Base-by-base conservation (phyloP, 2,888 invertebrate species). In the Mythimna pallens region DNA sequence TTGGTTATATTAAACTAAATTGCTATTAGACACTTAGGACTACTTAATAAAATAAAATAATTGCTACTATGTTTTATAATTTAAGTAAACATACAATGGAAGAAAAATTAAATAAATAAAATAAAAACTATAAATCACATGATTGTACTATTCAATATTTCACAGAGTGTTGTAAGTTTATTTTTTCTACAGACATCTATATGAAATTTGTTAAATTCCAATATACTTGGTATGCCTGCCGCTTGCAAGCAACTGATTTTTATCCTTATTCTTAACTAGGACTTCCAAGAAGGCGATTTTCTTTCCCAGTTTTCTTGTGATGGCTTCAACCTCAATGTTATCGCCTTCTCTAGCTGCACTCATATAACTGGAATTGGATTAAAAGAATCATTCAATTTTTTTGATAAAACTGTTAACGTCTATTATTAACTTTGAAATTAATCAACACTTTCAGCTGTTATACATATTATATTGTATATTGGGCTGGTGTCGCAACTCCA, bases 221-320 rank as follows among this genome's bases (percentile, higher is more conserved):
- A 95, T 90, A 88, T 97, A 98, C 92, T 99, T 99, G 0, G 98
- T 98, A 90, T 99, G 99, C 73, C 97, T 97, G 55, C 99, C 99
- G 79, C 97, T 97, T 7, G 98, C 99, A 65, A 99, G 92, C 2
- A 99, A 86, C 62, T 96, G 96, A 69, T 98, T 98, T 76, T 97
- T 97, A 10, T 96, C 95, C 92, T 98, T 99, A 78, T 98, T 98
- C 59, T 97, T 97, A 2, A 99, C 96, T 85, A 98, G 97, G 20
- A 99, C 98, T 86, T 98, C 97, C 14, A 99, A 95, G 91, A 98
- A 99, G 0, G 99, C 99, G 78, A 99, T 93, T 65, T 97, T 98
- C 86, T 97, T 97, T 1, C 99, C 99, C 58, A 97, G 95, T 93
- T 97, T 98, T 40, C 97, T 92, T 0, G 98, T 98, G 73, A 97